Percentiles rank a stretch among this genome's conserved stretches.
Evolutionary conservation across 2,113 vertebrate genomes (phyloP).

Genomic region (Ceyx melanurus): DNA sequence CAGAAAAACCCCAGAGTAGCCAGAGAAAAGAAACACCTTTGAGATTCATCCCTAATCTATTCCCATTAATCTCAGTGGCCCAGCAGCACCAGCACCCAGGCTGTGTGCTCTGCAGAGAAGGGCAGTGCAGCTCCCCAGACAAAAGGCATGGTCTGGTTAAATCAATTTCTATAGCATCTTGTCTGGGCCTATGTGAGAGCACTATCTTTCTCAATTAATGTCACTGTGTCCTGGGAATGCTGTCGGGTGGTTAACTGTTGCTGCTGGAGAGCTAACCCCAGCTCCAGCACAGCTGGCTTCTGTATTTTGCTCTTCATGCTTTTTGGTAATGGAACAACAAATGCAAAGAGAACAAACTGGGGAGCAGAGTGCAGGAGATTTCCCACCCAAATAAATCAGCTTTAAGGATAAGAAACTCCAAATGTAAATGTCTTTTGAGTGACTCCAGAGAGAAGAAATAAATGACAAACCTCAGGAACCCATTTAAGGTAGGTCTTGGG

Average conservation of each 20-base stretch:
- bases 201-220: slow-evolving; percentile 62
- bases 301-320: slow-evolving; percentile 41
- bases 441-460: neutral
- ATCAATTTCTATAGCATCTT: slow-evolving; percentile 57
- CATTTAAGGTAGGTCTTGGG: neutral
- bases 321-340: slow-evolving; percentile 44
- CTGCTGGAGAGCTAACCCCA: slow-evolving; percentile 50
- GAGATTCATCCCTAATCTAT: slow-evolving; percentile 13
- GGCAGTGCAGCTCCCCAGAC: slow-evolving; percentile 5
- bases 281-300: slow-evolving; percentile 41
- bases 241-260: slow-evolving; percentile 57
- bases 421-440: neutral
- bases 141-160: slow-evolving; percentile 51
- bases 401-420: slow-evolving; percentile 12
- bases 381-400: slow-evolving; percentile 40
- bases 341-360: neutral
- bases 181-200: slow-evolving; percentile 36
- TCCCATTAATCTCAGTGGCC: neutral
- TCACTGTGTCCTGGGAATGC: slow-evolving; percentile 55
- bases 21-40: slow-evolving; percentile 28
- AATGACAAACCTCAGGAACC: neutral
- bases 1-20: neutral
- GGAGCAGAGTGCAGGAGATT: neutral
- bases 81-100: neutral
- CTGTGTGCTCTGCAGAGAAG: neutral